Evolutionary conservation across 2,113 vertebrate genomes (phyloP).

Genomic region (Callorhinus ursinus): DNA sequence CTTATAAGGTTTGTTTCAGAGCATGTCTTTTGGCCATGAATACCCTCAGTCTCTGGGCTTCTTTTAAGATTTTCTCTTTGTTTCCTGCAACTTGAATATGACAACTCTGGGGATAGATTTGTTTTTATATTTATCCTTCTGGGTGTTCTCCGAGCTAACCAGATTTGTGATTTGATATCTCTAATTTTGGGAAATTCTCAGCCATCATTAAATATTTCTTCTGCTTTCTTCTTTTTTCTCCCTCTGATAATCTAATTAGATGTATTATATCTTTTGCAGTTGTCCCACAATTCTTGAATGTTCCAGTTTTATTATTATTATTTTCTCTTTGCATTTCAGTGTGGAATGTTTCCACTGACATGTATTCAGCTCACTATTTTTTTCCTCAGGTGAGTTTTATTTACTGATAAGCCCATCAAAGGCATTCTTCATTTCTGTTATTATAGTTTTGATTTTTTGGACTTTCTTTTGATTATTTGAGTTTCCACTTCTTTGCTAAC

Average conservation of each 20-base stretch:
- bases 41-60: background rate
- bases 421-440: background rate
- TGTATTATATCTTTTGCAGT: background rate
- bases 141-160: background rate
- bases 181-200: background rate
- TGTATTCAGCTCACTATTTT: background rate
- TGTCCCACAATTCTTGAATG: background rate
- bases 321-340: background rate
- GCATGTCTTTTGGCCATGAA: background rate
- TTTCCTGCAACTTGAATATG: background rate
- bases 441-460: background rate
- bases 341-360: background rate
- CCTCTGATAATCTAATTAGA: background rate
- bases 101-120: fast-evolving
- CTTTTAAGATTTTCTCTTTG: background rate
- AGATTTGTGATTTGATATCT: background rate
- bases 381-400: background rate
- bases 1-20: background rate
- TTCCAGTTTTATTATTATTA: background rate
- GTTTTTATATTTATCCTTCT: background rate
- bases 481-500: background rate
- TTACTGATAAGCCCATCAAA: background rate
- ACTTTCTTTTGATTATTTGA: background rate
- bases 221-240: background rate
- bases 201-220: background rate